phyloP scores from a whole-genome alignment of 1,140 invertebrate genomes.

The Chironomus striatipennis region DNA sequence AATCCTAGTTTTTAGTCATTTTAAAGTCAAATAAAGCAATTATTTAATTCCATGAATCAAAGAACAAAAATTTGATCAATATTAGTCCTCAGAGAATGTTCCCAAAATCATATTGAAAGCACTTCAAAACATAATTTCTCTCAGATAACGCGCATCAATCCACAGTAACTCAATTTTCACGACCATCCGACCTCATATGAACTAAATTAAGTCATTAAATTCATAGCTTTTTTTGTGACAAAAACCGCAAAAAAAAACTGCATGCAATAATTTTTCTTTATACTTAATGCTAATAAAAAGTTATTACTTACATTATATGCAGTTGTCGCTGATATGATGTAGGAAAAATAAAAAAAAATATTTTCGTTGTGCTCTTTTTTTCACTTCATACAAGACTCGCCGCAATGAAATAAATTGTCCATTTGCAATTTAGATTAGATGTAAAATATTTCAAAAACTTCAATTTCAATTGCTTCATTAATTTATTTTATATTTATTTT shows the following conservation, averaged over 20 bases:
- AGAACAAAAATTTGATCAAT: no score
- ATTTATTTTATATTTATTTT: not conserved
- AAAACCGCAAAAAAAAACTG: not conserved
- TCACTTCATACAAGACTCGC: not conserved
- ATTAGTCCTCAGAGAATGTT: no score
- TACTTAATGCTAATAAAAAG: slow-evolving; percentile 8
- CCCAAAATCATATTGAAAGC: no score
- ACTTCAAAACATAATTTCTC: no score
- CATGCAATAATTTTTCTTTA: not conserved
- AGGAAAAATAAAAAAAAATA: no score
- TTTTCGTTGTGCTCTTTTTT: not conserved
- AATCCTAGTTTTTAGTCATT: no score
- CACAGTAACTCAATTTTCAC: not conserved
- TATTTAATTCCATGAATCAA: no score
- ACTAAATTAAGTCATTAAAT: slow-evolving; percentile 15
- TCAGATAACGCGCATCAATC: no score
- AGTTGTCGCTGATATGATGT: not conserved
- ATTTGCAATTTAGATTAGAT: slow-evolving; percentile 14
- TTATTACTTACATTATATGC: not conserved
- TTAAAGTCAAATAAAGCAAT: no score
- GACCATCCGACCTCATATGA: not conserved
- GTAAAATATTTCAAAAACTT: slow-evolving; percentile 14
- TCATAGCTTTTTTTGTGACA: not conserved
- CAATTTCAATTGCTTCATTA: slow-evolving; percentile 3
- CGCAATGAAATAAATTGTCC: slow-evolving; percentile 12